Evolutionary conservation across 1,140 invertebrate species (phyloP), one percentile per base, ranked within the genome.

Genomic region (Ceratina japonica): DNA sequence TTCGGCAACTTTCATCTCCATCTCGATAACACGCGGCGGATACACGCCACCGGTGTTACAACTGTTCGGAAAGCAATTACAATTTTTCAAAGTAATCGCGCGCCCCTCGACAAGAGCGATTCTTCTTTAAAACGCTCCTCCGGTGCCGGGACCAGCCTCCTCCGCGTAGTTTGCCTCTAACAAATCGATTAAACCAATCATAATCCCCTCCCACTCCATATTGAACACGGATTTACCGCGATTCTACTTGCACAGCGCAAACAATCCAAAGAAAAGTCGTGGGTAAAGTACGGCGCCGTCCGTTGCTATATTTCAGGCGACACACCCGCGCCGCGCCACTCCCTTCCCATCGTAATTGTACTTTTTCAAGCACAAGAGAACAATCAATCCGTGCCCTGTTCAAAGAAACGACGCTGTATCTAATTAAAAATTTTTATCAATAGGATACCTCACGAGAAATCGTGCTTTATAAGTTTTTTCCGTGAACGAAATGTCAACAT

Each of bases 131-230:
- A n/a, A 4, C 37, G 20, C 15, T 20, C 15, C 59, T 15, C 27
- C 13, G 15, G 15, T 24, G 7, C 15, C 3, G 5, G 15, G 27
- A 31, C 24, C 24, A 15, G 27, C 22, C 49, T n/a, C 18, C 65
- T 27, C 24, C 51, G 49, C 22, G 24, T 2, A 27, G 51, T 69
- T 69, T 69, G 52, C 66, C 66, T 27, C 51, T 7, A 24, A 5
- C 51, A 54, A 69, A 69, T 69, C 66, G 66, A 69, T 69, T 69
- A 69, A 69, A 52, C 24, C 66, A 54, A 69, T 69, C 66, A 27
- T 54, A 69, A 69, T 69, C 51, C 51, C 66, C 8, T 0, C 66
- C 15, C 37, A 44, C 10, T 52, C 24, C 66, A n/a, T 8, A 27
- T n/a, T 8, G 66, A 52, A 7, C 49, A 52, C 49, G 44, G 49